phyloP scores from a whole-genome alignment of 2,113 vertebrate genomes.

The Dunckerocampus dactyliophorus region DNA sequence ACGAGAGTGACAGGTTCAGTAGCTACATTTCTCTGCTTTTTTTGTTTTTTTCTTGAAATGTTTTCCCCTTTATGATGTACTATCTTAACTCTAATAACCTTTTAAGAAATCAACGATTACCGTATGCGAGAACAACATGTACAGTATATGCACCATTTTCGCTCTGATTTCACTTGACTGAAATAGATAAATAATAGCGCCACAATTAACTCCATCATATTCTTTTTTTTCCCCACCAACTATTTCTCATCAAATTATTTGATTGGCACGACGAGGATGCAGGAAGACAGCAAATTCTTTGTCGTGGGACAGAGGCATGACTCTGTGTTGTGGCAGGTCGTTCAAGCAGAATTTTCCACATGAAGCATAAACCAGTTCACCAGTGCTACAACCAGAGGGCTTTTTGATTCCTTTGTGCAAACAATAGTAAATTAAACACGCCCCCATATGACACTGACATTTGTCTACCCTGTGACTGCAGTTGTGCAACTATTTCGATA shows the following conservation, averaged over 20 bases:
- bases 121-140: too few relatives aligned
- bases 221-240: constrained; percentile 9
- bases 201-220: too few relatives aligned
- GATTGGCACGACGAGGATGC: constrained; percentile 33
- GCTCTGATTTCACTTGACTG: too few relatives aligned
- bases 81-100: too few relatives aligned
- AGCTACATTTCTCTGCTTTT: too few relatives aligned
- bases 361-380: constrained; percentile 49
- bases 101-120: too few relatives aligned
- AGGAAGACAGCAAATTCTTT: constrained; percentile 6
- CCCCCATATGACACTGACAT: constrained; percentile 13
- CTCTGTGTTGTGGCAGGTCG: constrained; percentile 37
- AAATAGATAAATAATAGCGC: too few relatives aligned
- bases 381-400: constrained; percentile 27
- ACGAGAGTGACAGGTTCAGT: too few relatives aligned
- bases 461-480: background rate
- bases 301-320: constrained; percentile 24
- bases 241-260: constrained; percentile 11
- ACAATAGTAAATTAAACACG: constrained; percentile 20
- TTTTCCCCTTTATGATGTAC: too few relatives aligned
- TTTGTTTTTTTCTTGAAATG: too few relatives aligned
- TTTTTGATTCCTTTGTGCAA: constrained; percentile 24
- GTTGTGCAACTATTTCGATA: background rate
- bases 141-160: too few relatives aligned
- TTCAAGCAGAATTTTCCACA: constrained; percentile 36